Conservation (phyloP, 1,140 invertebrate species). For the Gerris buenoi region DNA sequence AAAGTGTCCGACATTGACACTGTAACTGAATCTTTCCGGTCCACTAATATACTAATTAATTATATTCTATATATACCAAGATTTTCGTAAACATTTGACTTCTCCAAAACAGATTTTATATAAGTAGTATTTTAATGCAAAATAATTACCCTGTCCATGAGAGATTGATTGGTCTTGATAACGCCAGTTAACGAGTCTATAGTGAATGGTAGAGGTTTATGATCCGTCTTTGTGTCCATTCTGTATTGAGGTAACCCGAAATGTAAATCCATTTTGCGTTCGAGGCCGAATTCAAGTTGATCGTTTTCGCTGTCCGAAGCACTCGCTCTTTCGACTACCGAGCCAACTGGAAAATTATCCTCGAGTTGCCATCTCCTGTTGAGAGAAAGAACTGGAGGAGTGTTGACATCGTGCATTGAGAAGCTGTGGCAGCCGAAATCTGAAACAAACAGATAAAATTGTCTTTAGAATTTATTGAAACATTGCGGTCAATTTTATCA, state of each 20-base stretch:
- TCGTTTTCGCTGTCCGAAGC: constrained; percentile 45
- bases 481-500: too few species aligned
- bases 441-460: too few species aligned
- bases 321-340: constrained; percentile 40
- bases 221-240: constrained; percentile 24
- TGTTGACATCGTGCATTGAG: too few species aligned
- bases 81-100: too few species aligned
- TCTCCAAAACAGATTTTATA: too few species aligned
- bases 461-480: too few species aligned
- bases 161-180: constrained; percentile 49
- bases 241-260: neutral
- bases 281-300: constrained; percentile 43
- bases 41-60: too few species aligned
- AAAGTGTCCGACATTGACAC: too few species aligned
- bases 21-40: too few species aligned
- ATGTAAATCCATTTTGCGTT: constrained; percentile 31
- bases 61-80: too few species aligned
- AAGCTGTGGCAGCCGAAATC: too few species aligned
- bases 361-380: constrained; percentile 49
- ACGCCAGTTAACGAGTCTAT: constrained; percentile 52
- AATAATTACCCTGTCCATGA: constrained; percentile 47
- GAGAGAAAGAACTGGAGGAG: constrained; percentile 36
- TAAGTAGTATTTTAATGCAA: too few species aligned
- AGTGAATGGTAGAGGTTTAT: constrained; percentile 40
- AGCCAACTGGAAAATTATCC: constrained; percentile 45